These are phyloP conservation scores for Crypturellus tataupa DNA, from an alignment of 2,797 vertebrate genomes.

Conservation along the genomic window DNA sequence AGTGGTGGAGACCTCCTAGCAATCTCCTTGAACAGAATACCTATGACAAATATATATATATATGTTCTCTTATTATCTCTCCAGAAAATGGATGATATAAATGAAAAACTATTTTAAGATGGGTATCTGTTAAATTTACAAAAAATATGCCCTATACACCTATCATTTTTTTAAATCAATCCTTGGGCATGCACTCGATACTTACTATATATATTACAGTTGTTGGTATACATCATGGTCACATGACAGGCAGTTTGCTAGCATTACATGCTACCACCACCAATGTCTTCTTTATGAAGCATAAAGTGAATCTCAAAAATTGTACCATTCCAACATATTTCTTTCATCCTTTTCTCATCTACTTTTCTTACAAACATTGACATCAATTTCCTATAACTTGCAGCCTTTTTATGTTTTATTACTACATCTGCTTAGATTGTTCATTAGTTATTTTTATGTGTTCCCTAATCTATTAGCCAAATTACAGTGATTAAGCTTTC, in stretches of 20 bases:
- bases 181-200: neutral
- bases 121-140: neutral
- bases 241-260: neutral
- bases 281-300: neutral
- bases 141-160: neutral
- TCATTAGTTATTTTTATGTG: slow-evolving; percentile 36
- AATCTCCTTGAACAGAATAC: neutral
- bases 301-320: neutral
- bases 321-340: neutral
- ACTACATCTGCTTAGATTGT: slow-evolving; percentile 16
- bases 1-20: neutral
- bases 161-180: neutral
- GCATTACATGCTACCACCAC: neutral
- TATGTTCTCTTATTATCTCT: neutral
- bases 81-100: neutral
- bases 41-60: neutral
- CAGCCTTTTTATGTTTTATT: neutral
- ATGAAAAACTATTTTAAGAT: neutral
- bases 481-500: slow-evolving; percentile 52
- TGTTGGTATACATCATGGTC: neutral
- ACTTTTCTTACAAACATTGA: slow-evolving; percentile 45
- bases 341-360: neutral
- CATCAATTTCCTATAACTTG: neutral
- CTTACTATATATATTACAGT: neutral
- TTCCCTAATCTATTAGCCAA: slow-evolving; percentile 19